phyloP scores from a whole-genome alignment of 2,113 vertebrate genomes.

The Mixornis gularis region DNA sequence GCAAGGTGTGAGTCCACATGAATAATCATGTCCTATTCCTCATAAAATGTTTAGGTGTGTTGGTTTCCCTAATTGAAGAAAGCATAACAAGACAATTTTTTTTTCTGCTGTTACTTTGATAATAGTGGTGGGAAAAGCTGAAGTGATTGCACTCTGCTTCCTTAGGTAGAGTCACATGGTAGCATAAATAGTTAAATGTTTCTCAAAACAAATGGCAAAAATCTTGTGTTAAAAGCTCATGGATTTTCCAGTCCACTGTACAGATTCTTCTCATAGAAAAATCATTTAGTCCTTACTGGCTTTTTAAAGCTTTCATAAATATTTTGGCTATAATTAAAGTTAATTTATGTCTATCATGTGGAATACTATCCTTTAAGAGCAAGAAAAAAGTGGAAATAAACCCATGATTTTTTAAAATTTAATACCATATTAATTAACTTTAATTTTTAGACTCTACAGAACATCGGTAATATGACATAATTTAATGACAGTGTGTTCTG shows the following conservation, averaged over 20 bases:
- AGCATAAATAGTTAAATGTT: background rate
- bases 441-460: background rate
- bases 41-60: background rate
- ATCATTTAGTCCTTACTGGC: background rate
- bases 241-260: background rate
- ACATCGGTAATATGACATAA: background rate
- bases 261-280: background rate
- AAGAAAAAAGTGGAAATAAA: background rate
- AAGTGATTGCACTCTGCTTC: background rate
- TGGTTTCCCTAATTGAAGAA: background rate
- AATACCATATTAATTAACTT: background rate
- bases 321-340: background rate
- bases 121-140: background rate
- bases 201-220: background rate
- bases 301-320: conserved; percentile 3
- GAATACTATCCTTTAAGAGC: background rate
- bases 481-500: background rate
- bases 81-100: background rate
- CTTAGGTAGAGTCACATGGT: background rate
- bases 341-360: background rate
- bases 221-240: background rate
- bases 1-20: background rate
- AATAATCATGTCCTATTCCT: background rate
- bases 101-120: background rate
- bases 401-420: background rate